Base-by-base conservation (phyloP, 2,888 invertebrate species). In the Polydesmus complanatus region DNA sequence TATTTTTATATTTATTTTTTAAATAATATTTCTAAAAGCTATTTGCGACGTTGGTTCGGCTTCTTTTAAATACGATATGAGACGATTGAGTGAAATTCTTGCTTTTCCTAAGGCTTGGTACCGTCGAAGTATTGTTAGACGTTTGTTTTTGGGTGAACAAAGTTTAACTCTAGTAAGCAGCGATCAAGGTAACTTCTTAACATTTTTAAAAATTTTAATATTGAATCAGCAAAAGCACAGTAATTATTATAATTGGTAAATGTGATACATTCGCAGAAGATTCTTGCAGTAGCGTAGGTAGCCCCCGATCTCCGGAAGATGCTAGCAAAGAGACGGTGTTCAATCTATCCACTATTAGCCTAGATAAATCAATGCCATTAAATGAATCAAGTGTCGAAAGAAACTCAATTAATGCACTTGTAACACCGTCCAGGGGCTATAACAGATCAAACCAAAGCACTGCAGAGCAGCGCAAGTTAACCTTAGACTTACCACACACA, bases 41-140 rank as follows among this genome's bases (percentile, higher is more conserved):
- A 91, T 95, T 66, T 85, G 93, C 69, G 94, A 95, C 76, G 91
- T 95, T 67, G 95, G 95, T 25, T 91, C 90, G 23, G 93, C 93
- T 11, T 91, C 90, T 25, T 97, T 98, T 75, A 95, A 96, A 72
- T 98, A 97, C 75, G 97, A 98, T 74, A 97, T 98, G 95, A 82
- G 97, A 47, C 82, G 97, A 0, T 76, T 98, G 64, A 89, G 93
- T 0, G 98, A 98, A 78, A 95, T 98, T 70, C 78, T 98, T 62
- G 94, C 95, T 0, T 96, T 98, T 73, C 97, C 97, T 0, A 94
- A 94, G 76, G 96, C 97, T 18, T 98, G 98, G 98, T 98, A 98
- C 75, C 79, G 96, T 1, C 82, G 92, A 49, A 89, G 89, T 67
- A 91, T 98, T 69, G 93, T 96, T 27, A 79, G 94, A 5, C 79